Conservation (phyloP, 2,888 invertebrate genomes). For the Amphipoea oculea region DNA sequence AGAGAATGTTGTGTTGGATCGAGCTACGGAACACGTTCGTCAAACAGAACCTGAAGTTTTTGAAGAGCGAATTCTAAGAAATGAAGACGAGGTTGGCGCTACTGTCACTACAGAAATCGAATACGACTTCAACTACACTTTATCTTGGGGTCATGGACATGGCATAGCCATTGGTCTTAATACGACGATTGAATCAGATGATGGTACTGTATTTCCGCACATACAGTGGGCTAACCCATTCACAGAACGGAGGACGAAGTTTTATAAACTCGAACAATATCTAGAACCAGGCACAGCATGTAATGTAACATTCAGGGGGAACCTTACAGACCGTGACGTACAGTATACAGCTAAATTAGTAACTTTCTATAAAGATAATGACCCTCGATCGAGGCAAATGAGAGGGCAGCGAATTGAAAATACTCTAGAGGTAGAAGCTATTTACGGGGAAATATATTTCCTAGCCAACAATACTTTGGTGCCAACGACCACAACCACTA, state of each 20-base stretch:
- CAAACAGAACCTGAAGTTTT: slow-evolving; percentile 88
- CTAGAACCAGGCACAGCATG: slow-evolving; percentile 95
- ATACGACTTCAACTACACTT: slow-evolving; percentile 92
- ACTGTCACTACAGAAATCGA: slow-evolving; percentile 93
- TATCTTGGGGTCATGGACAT: slow-evolving; percentile 95
- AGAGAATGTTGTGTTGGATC: slow-evolving; percentile 91
- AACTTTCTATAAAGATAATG: slow-evolving; percentile 92
- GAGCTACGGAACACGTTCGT: slow-evolving; percentile 87
- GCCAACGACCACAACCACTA: slow-evolving; percentile 93
- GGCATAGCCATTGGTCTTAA: slow-evolving; percentile 93
- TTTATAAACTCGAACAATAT: slow-evolving; percentile 91
- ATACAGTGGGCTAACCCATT: slow-evolving; percentile 93
- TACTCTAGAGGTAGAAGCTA: slow-evolving; percentile 92
- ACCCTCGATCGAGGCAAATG: slow-evolving; percentile 90
- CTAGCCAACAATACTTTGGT: slow-evolving; percentile 94
- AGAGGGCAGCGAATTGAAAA: slow-evolving; percentile 92
- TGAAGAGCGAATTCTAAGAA: slow-evolving; percentile 88
- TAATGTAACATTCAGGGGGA: slow-evolving; percentile 94
- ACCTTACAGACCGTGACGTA: slow-evolving; percentile 93
- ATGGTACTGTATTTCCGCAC: slow-evolving; percentile 90
- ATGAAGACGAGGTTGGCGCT: slow-evolving; percentile 90
- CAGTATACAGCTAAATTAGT: slow-evolving; percentile 94
- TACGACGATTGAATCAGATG: slow-evolving; percentile 91
- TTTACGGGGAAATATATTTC: slow-evolving; percentile 95
- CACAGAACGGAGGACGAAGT: slow-evolving; percentile 89